Evolutionary conservation across 2,888 invertebrate species (phyloP), one percentile per base, ranked within the genome.

Genomic region (Pyralis farinalis): DNA sequence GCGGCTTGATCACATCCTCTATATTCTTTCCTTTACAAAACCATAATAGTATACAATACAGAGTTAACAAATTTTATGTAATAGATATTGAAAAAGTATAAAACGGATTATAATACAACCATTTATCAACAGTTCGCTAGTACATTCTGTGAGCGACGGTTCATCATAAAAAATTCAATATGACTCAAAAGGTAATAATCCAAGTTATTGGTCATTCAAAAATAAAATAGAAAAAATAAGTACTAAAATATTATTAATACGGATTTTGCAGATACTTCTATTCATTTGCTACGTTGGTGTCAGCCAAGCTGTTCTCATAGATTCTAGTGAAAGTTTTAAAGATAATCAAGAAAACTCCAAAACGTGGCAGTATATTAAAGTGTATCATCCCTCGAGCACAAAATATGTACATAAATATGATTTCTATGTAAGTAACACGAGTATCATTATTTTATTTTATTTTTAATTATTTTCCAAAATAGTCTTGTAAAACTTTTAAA

Each of bases 51-150:
- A 53, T 63, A 68, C 65, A 69, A 63, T 67, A 69, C 55, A 64
- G 66, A 77, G 73, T 75, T 69, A 59, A 55, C 47, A 69, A 56
- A 58, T 60, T 85, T 87, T 84, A 84, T 84, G 72, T 82, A 86
- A 85, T 75, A 70, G 63, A 58, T 62, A 71, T 78, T 70, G 63
- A 70, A 80, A 81, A 76, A 85, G 78, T 87, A 87, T 87, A 87
- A 82, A 88, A 84, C 54, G 79, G 74, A 70, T 68, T 63, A 73
- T 71, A 67, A 58, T 69, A 52, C 55, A 58, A 57, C 51, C 55
- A 55, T 59, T 65, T 55, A 66, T 68, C 67, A 84, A 83, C 87
- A 87, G 87, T 86, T 74, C 55, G 68, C 68, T 68, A 68, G 68
- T 72, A 69, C 59, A 73, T 73, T 68, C 68, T 69, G 69, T 58